These are phyloP conservation scores for Cremastobaeus sp. DNA, from an alignment of 2,888 invertebrate genomes.

Conservation along the genomic window DNA sequence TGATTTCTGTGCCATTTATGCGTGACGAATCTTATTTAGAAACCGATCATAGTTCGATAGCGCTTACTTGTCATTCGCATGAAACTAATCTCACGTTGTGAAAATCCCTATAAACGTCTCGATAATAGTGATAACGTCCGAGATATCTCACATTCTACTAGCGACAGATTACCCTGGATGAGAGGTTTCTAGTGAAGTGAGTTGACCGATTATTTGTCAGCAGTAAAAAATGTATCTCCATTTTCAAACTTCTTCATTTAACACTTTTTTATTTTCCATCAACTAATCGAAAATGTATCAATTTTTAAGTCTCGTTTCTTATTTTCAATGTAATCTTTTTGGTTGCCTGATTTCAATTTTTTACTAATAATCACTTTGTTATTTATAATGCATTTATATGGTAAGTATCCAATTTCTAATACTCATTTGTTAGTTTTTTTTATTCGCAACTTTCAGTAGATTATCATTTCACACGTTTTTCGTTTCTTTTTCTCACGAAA, in stretches of 20 bases:
- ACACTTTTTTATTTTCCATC: constrained; percentile 3
- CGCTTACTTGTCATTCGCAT: constrained; percentile 4
- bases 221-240: too few relatives aligned
- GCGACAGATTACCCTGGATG: constrained; percentile 2
- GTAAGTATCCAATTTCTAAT: too few relatives aligned
- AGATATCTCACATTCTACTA: constrained; percentile 6
- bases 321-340: too few relatives aligned
- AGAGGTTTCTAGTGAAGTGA: not conserved
- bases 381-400: too few relatives aligned
- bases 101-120: constrained; percentile 19
- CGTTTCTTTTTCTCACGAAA: too few relatives aligned
- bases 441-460: too few relatives aligned
- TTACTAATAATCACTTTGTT: too few relatives aligned
- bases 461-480: too few relatives aligned
- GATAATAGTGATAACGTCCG: constrained; percentile 10
- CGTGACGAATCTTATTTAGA: constrained; percentile 5
- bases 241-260: constrained; percentile 2
- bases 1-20: constrained; percentile 8
- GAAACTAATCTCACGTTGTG: constrained; percentile 11
- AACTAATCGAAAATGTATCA: too few relatives aligned
- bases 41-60: constrained; percentile 9
- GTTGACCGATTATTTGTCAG: constrained; percentile 22
- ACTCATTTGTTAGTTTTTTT: too few relatives aligned
- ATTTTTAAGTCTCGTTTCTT: too few relatives aligned
- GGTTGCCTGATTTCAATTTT: too few relatives aligned